Percentiles rank a stretch among this genome's conserved stretches.
phyloP scores from a whole-genome alignment of 2,113 vertebrate species.

The Melanostigma gelatinosum region DNA sequence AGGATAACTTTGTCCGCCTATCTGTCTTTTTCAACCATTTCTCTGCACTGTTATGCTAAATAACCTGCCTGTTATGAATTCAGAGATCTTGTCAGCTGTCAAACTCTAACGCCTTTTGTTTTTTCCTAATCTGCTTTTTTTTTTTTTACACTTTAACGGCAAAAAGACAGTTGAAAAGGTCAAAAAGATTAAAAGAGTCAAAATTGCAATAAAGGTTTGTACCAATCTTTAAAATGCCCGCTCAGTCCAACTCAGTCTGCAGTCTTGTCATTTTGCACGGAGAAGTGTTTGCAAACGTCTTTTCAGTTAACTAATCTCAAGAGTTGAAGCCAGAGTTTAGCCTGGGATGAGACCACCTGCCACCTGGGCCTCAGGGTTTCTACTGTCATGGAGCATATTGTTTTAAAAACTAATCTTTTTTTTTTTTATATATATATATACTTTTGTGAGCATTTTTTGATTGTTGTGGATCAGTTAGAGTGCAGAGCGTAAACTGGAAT shows the following conservation, averaged over 20 bases:
- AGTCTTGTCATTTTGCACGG: conserved; percentile 85
- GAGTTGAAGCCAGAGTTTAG: conserved; percentile 8
- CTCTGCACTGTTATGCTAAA: conserved; percentile 83
- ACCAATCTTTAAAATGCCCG: conserved; percentile 89
- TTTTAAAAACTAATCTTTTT: background rate
- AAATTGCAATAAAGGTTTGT: conserved; percentile 99
- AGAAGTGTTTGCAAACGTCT: conserved; percentile 86
- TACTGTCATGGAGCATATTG: no score
- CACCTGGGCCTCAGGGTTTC: conserved; percentile 35
- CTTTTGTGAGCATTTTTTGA: background rate
- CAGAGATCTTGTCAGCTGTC: conserved; percentile 91
- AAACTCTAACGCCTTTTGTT: conserved; percentile 89
- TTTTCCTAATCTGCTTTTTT: conserved; percentile 90
- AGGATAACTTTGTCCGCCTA: conserved; percentile 54
- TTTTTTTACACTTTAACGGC: conserved; percentile 83
- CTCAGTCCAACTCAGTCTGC: conserved; percentile 82
- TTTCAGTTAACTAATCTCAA: conserved; percentile 84
- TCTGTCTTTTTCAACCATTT: conserved; percentile 65
- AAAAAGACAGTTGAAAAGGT: conserved; percentile 99
- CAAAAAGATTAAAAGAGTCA: conserved; percentile 99
- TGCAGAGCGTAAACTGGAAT: background rate
- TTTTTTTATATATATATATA: background rate
- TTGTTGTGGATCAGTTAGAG: conserved; percentile 5
- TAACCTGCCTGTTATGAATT: conserved; percentile 89
- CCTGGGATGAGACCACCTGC: conserved; percentile 45